These are phyloP conservation scores for Pyrgilauda ruficollis DNA, from an alignment of 2,113 vertebrate species.

Conservation along the genomic window DNA sequence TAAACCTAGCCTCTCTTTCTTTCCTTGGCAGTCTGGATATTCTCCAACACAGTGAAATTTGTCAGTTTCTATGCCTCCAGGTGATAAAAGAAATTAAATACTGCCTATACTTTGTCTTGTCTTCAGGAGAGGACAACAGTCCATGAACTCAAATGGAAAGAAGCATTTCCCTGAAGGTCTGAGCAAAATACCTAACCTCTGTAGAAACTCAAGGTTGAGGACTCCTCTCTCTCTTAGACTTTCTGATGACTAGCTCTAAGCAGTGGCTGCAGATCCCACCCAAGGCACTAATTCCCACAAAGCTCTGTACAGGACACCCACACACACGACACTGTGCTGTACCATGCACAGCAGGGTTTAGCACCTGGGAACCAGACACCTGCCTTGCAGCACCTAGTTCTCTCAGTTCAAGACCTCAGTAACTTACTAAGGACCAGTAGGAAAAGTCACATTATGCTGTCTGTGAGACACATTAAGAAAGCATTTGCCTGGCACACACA, in stretches of 20 bases:
- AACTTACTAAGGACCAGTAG: background rate
- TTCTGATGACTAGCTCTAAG: background rate
- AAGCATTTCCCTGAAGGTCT: background rate
- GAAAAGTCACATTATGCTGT: background rate
- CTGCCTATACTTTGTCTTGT: background rate
- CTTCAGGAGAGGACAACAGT: background rate
- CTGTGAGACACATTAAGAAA: background rate
- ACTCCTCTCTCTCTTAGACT: background rate
- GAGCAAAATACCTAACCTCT: background rate
- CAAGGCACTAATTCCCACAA: background rate
- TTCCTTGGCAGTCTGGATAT: background rate
- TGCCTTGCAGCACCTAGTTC: background rate
- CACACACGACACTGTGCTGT: accelerated
- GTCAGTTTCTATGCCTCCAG: background rate
- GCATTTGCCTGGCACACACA: background rate
- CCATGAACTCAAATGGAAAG: background rate
- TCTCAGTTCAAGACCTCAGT: background rate
- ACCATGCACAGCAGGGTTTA: background rate
- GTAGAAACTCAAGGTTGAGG: background rate
- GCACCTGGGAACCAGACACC: background rate
- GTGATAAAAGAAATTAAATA: background rate
- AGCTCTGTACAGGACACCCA: background rate
- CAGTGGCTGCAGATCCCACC: background rate
- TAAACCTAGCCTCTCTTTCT: background rate
- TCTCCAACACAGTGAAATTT: background rate